A percentile compares a stretch with the other conserved stretches of the same genome.
Evolutionary conservation across 2,888 invertebrate genomes (phyloP).

Genomic region (Sinodicranocentrus sp.): DNA sequence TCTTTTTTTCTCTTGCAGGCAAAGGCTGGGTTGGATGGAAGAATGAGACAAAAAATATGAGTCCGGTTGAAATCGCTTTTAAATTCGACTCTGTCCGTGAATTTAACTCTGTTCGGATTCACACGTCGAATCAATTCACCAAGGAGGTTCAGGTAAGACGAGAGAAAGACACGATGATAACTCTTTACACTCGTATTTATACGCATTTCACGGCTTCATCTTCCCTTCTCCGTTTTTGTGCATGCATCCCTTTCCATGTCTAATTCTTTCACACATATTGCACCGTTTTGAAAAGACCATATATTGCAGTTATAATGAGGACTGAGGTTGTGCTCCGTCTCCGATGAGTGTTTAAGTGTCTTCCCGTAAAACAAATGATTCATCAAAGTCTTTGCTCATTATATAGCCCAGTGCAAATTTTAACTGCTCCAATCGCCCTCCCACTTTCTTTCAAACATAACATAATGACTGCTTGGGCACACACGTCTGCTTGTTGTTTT

Average conservation of each 20-base stretch:
- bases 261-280: conserved; percentile 35
- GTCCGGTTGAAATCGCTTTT: conserved; percentile 85
- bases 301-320: too few relatives aligned
- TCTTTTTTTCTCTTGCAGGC: conserved; percentile 78
- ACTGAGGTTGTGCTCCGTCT: too few relatives aligned
- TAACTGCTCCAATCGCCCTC: conserved; percentile 50
- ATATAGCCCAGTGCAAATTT: conserved; percentile 45
- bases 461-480: conserved; percentile 19
- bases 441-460: conserved; percentile 49
- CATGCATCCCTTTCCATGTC: conserved; percentile 36
- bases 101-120: conserved; percentile 89
- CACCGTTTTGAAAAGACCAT: background rate
- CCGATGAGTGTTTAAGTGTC: background rate
- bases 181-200: background rate
- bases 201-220: background rate
- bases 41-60: conserved; percentile 84
- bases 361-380: conserved; percentile 56
- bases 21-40: conserved; percentile 96
- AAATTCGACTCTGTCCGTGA: conserved; percentile 93
- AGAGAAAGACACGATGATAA: conserved; percentile 76
- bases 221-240: conserved; percentile 1
- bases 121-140: conserved; percentile 91
- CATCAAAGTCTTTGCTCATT: conserved; percentile 51
- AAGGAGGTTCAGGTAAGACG: conserved; percentile 91
- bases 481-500: background rate